Evolutionary conservation across 2,797 vertebrate genomes (phyloP), one percentile per base, ranked within the genome.

Genomic region (Anniella stebbinsi): DNA sequence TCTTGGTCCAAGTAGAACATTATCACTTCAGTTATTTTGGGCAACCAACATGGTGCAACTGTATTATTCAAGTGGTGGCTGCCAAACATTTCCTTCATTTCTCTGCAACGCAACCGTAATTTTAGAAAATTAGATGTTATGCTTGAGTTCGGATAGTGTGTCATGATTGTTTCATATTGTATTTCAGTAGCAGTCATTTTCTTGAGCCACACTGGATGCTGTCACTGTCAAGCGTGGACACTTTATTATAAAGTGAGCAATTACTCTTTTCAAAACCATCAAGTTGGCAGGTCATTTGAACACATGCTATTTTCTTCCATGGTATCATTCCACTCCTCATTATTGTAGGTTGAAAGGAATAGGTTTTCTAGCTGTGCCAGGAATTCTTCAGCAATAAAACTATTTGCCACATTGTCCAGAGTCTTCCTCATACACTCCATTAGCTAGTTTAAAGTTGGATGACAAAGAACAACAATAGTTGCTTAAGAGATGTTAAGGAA

Each of bases 401-500:
- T 96, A 84, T 98, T 98, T 77, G 97, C 97, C 88, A 98, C 96
- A 80, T 97, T 97, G 95, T 97, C 97, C 95, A 99, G 94, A 94
- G 98, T 98, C 95, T 97, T 98, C 95, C 97, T 98, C 95, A 99
- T 95, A 93, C 98, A 99, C 9, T 98, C 98, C 97, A 99, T 96
- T 96, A 99, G 98, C 99, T 99, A 89, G 70, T 45, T 72, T 54
- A 91, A 93, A 93, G 92, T 57, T 94, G 86, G 95, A 95, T 57
- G 83, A 92, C 33, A 85, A 51, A 87, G 1, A 84, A 69, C 10
- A 63, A 33, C 15, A 86, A 60, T n/a, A 41, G 48, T 5, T 11
- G 81, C 21, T 83, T 48, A 87, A 89, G 63, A 48, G 38, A 77
- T 54, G 41, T 87, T 91, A 83, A 45, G 60, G 63, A 77, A 60